A percentile compares a stretch with the other conserved stretches of the same genome.
phyloP scores from a whole-genome alignment of 2,113 vertebrate genomes.

The Tachycineta bicolor region DNA sequence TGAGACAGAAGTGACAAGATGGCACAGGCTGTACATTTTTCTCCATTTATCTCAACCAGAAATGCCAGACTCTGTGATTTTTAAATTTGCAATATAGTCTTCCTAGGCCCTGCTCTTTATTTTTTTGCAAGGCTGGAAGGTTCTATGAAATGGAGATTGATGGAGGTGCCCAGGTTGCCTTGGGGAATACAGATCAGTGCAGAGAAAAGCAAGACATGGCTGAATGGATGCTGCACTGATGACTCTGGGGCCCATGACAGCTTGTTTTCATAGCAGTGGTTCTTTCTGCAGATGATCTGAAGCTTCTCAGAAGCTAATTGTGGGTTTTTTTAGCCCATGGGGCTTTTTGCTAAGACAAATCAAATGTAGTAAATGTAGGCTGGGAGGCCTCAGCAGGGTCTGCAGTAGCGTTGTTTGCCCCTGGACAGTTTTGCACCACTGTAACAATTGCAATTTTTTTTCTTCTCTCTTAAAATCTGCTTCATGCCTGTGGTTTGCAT shows the following conservation, averaged over 20 bases:
- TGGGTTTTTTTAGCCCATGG: neutral
- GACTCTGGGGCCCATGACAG: neutral
- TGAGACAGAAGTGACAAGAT: neutral
- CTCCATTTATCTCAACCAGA: neutral
- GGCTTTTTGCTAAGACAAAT: neutral
- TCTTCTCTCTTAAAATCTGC: neutral
- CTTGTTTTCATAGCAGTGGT: neutral
- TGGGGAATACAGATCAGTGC: neutral
- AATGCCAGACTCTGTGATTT: neutral
- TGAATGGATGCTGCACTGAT: neutral
- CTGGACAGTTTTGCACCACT: neutral
- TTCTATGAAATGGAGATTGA: neutral
- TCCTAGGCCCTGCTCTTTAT: neutral
- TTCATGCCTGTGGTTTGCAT: neutral
- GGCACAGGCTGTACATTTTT: neutral
- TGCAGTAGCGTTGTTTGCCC: neutral
- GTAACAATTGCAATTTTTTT: neutral
- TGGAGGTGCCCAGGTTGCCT: neutral
- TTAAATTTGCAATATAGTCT: neutral
- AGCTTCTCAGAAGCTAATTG: neutral
- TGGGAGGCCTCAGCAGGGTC: neutral
- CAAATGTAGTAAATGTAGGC: too few relatives aligned
- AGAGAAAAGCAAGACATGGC: neutral
- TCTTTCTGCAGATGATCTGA: neutral
- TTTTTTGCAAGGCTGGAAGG: neutral